Evolutionary conservation across 2,113 vertebrate genomes (phyloP), one percentile per base, ranked within the genome.

Genomic region (Ornithorhynchus anatinus): DNA sequence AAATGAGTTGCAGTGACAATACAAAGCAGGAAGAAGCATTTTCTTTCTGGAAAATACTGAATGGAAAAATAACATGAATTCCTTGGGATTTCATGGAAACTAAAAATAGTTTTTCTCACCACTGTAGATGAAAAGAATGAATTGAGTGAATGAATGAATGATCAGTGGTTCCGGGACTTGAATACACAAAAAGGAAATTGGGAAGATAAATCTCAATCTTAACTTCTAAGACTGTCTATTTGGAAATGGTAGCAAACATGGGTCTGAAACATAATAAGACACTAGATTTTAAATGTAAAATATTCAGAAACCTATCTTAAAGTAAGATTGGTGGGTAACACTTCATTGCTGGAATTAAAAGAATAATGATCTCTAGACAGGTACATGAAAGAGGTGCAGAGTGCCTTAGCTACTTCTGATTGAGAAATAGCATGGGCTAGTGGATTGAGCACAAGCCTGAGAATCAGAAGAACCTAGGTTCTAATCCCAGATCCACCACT

Each of bases 201-300:
- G 22, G 40, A 59, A 66, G 59, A 79, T 71, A 35, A 72, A 60
- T 60, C 25, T 74, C 23, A 58, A 74, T 32, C 14, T 38, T 59
- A 39, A 64, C 25, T 29, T 5, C 48, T 70, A 42, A 70, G 7
- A 68, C 22, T 23, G 23, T 65, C 38, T 59, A 60, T 71, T 60
- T 71, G 5, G 23, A 65, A 58, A 65, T 75, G 42, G 14, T 19
- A 37, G 61, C 62, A 62, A 69, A 4, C 12, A 66, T 47, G 15
- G 61, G 71, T 66, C 42, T 54, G 58, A 77, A 52, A 35, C 29
- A 61, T 29, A 56, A 57, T 42, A 61, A 25, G 72, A 44, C 35
- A 27, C 45, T 73, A 4, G 60, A 29, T 65, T 56, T 51, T 58
- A 61, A 71, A 64, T 29, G 70, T 40, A 15, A 42, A 23, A 48